These are phyloP conservation scores for Patella pellucida DNA, from an alignment of 2,888 invertebrate genomes.

Conservation along the genomic window DNA sequence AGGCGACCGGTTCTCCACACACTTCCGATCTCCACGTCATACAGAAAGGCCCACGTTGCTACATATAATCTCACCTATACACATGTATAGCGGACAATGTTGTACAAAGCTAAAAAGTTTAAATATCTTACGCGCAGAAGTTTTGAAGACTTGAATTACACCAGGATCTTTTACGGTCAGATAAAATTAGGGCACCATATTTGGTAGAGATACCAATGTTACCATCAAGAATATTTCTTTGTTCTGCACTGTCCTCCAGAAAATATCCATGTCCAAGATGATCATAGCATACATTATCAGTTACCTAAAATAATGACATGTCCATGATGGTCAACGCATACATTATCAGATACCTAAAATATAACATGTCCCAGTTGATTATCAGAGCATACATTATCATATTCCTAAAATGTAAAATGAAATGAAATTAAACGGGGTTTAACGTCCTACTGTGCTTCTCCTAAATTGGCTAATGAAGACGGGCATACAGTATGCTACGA, in stretches of 20 bases:
- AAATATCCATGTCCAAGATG: conserved; percentile 59
- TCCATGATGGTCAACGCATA: neutral
- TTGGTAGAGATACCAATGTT: conserved; percentile 41
- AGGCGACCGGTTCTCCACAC: too few relatives aligned
- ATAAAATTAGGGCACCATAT: conserved; percentile 21
- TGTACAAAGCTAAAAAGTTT: too few relatives aligned
- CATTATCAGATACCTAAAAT: too few relatives aligned
- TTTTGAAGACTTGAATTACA: conserved; percentile 13
- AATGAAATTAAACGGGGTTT: too few relatives aligned
- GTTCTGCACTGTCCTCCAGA: conserved; percentile 61
- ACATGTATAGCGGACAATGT: too few relatives aligned
- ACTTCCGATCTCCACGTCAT: too few relatives aligned
- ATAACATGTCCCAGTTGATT: neutral
- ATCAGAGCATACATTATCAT: conserved; percentile 54
- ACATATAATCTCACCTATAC: too few relatives aligned
- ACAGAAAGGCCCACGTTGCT: too few relatives aligned
- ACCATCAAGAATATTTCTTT: conserved; percentile 41
- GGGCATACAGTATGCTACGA: too few relatives aligned
- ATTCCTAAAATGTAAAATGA: conserved; percentile 34
- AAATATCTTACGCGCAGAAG: conserved; percentile 14
- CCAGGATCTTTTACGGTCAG: conserved; percentile 15
- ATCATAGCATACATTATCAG: conserved; percentile 55
- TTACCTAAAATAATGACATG: conserved; percentile 34
- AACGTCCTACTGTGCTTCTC: too few relatives aligned
- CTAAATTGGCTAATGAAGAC: too few relatives aligned